Evolutionary conservation across 2,888 invertebrate species (phyloP), one percentile per base, ranked within the genome.

Genomic region (Euplagia quadripunctaria): DNA sequence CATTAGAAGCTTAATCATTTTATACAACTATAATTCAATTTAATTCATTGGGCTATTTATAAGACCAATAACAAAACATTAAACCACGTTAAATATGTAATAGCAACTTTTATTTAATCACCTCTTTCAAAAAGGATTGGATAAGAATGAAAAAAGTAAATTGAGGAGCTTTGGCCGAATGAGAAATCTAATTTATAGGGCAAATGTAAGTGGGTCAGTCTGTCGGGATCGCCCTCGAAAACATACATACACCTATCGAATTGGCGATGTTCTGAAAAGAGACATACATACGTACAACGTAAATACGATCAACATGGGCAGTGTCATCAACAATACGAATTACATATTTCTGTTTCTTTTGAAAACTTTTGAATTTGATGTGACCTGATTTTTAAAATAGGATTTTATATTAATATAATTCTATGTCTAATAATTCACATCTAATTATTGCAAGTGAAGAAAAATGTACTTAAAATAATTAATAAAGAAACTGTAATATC

Each of bases 151-250:
- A 61, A 61, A 61, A 61, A 31, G 20, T 61, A 61, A 61, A 61
- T 61, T 61, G 61, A 61, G 14, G 6, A 61, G 61, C 61, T 61
- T 61, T 31, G 61, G 61, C 31, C 61, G 20, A 61, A 31, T 14
- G 61, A 31, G 31, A 61, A 61, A 61, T 61, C 61, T 61, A 61
- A 61, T 61, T 61, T 61, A 61, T 61, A 14, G 61, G 31, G 61
- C 20, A 31, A 61, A 61, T 61, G 61, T 61, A 61, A 58, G 20
- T 61, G 61, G 31, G 61, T 31, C 61, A 61, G 14, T 31, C 61
- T 16, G 61, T 61, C 31, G 61, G 31, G 20, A 58, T 20, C 58
- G 20, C 20, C 20, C 58, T 20, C 58, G 20, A 58, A 58, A 58
- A 58, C 58, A 58, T 20, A 58, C 11, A 20, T 20, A 20, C n/a